phyloP scores from a whole-genome alignment of 2,113 vertebrate genomes.

The Synodontis membranacea region DNA sequence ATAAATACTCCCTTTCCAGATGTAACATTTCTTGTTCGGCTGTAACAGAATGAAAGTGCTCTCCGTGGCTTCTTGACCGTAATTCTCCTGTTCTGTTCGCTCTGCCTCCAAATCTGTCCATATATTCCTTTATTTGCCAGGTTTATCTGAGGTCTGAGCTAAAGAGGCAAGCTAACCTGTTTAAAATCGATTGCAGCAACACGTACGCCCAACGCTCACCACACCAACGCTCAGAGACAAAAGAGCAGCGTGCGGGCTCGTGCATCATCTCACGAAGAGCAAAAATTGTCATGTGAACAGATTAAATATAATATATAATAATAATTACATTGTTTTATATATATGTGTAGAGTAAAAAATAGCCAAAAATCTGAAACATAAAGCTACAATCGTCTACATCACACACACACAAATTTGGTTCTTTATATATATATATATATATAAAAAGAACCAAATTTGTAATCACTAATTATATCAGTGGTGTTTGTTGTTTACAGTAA shows the following conservation, averaged over 20 bases:
- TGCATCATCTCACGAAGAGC: neutral
- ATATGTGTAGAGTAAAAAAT: too few relatives aligned
- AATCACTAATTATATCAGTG: neutral
- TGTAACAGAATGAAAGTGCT: neutral
- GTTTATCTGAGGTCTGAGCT: conserved; percentile 36
- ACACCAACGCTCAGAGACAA: neutral
- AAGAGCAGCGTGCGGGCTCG: neutral
- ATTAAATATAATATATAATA: neutral
- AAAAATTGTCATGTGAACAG: neutral
- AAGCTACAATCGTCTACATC: neutral
- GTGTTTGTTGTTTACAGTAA: neutral
- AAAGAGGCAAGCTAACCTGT: conserved; percentile 36
- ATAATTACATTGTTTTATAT: too few relatives aligned
- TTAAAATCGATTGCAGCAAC: conserved; percentile 36
- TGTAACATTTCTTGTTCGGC: neutral
- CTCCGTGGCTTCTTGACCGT: too few relatives aligned
- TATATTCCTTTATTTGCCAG: conserved; percentile 22
- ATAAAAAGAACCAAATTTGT: neutral
- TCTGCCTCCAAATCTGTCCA: conserved; percentile 18
- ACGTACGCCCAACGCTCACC: neutral
- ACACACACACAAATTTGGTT: neutral
- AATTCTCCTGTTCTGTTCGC: neutral
- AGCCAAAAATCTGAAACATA: neutral
- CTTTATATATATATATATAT: too few relatives aligned
- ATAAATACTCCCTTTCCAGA: neutral